Evolutionary conservation across 1,140 invertebrate genomes (phyloP).

Genomic region (Nilaparvata lugens): DNA sequence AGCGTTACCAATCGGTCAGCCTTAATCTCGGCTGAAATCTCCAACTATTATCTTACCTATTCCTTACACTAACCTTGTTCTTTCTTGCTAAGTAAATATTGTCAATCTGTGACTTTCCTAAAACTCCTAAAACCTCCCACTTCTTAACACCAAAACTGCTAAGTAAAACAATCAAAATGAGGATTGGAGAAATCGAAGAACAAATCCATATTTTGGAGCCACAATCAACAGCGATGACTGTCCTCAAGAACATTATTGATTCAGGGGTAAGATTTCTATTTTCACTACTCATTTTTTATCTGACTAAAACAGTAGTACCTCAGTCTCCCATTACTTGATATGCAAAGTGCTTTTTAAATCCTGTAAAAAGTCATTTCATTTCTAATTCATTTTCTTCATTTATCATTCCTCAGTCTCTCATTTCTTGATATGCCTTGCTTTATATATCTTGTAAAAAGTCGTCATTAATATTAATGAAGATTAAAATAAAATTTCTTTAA

Average conservation of each 20-base stretch:
- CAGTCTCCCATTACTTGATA: no score
- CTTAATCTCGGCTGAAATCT: background rate
- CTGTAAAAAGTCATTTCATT: background rate
- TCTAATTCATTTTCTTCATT: no score
- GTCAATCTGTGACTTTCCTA: background rate
- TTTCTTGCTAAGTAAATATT: background rate
- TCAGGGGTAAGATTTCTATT: conserved; percentile 22
- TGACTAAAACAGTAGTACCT: background rate
- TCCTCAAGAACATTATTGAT: conserved; percentile 25
- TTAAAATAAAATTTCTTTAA: no score
- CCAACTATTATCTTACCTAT: background rate
- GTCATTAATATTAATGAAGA: no score
- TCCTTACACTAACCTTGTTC: background rate
- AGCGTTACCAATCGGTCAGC: background rate
- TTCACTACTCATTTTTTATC: background rate
- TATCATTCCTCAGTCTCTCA: background rate
- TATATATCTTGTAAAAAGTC: background rate
- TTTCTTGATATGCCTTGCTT: background rate
- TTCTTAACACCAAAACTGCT: background rate
- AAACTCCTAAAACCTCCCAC: background rate
- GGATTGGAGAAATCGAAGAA: conserved; percentile 16
- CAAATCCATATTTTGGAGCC: conserved; percentile 27
- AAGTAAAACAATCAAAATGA: conserved; percentile 13
- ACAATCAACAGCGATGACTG: conserved; percentile 18
- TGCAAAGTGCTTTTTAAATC: background rate